Evolutionary conservation across 2,797 vertebrate genomes (phyloP).

Genomic region (Lindbergichthys nudifrons): DNA sequence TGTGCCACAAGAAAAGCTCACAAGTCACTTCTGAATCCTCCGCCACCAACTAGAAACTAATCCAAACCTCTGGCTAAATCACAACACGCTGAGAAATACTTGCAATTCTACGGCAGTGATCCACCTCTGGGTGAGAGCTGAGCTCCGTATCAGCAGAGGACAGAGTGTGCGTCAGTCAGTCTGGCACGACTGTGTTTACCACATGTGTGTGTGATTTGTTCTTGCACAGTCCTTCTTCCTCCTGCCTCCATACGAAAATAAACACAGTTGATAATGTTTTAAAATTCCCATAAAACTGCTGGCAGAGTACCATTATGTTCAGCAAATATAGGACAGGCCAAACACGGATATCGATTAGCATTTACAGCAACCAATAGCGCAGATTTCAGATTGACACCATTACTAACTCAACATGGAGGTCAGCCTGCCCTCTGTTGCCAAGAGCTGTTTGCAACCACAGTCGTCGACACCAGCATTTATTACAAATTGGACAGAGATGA

Average conservation of each 20-base stretch:
- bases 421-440: too few relatives aligned
- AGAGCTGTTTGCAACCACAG: too few relatives aligned
- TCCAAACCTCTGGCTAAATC: conserved; percentile 34
- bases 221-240: background rate
- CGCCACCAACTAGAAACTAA: conserved; percentile 23
- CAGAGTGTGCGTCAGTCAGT: conserved; percentile 10
- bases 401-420: too few relatives aligned
- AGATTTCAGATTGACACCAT: too few relatives aligned
- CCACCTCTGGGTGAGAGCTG: conserved; percentile 20
- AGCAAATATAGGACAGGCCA: too few relatives aligned
- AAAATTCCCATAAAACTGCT: too few relatives aligned
- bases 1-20: conserved; percentile 20
- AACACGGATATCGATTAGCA: too few relatives aligned
- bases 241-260: background rate
- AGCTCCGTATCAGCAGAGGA: conserved; percentile 17
- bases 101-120: conserved; percentile 18
- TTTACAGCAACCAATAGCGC: too few relatives aligned
- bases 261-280: background rate
- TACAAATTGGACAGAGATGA: too few relatives aligned
- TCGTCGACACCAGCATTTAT: too few relatives aligned
- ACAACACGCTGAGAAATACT: conserved; percentile 37
- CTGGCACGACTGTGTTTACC: conserved; percentile 8
- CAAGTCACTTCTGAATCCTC: conserved; percentile 39
- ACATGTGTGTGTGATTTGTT: conserved; percentile 14
- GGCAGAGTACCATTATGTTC: too few relatives aligned